Evolutionary conservation across 2,888 invertebrate genomes (phyloP), one percentile per base, ranked within the genome.

Genomic region (Dexiosoma caninum): DNA sequence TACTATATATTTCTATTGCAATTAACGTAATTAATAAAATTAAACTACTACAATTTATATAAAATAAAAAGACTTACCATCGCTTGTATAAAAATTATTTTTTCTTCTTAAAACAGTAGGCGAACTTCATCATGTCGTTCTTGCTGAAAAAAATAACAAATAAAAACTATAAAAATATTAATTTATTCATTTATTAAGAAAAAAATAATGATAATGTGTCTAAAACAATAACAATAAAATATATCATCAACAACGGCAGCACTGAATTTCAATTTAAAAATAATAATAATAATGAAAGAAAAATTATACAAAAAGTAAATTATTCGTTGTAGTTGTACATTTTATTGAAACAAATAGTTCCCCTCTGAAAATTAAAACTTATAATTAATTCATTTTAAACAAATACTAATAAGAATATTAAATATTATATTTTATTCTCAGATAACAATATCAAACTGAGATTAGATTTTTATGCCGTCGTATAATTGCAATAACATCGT

Each of bases 211-310:
- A 51, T 42, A 60, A n/a, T n/a, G 40, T 70, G 35, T 59, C 21
- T 6, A 51, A 71, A 51, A 32, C 7, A 55, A 55, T 37, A 53
- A 21, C 8, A n/a, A 67, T 7, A 51, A 30, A 55, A 37, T 8
- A 9, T 27, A 27, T 10, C 14, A 3, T 14, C 16, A 44, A 35
- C 10, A 23, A 42, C 30, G n/a, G 14, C 59, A 40, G 51, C 42
- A 72, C 62, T 62, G 71, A 72, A 72, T 62, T 62, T 62, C 62
- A 72, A 72, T 72, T 53, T 40, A 49, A 71, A 51, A 32, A n/a
- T n/a, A 46, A 35, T 55, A 27, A 51, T n/a, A 51, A n/a, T n/a
- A n/a, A n/a, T n/a, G n/a, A n/a, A n/a, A n/a, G n/a, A n/a, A 42
- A 40, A 30, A 40, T 44, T 8, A 59, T 49, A 70, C 37, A 23